These are phyloP conservation scores for Actinia equina DNA, from an alignment of 64 coral and sea anemone species.

Conservation along the genomic window DNA sequence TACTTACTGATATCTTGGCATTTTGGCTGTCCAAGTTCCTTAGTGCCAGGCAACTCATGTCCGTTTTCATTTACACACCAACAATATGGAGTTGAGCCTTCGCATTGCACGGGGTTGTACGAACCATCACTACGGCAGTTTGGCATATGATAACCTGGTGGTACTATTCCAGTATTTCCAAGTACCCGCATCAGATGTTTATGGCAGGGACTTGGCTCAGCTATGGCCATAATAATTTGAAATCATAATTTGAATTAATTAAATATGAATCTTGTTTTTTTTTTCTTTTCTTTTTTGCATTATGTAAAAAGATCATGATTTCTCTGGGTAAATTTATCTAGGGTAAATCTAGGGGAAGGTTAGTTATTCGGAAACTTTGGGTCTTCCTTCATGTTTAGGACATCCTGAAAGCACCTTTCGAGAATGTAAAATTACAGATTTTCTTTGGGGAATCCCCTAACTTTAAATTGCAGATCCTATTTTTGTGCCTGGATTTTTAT, in stretches of 20 bases:
- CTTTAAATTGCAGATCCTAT: too few relatives aligned
- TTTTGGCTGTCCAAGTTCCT: conserved; percentile 28
- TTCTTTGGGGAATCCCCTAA: too few relatives aligned
- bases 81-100: conserved; percentile 24
- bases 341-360: too few relatives aligned
- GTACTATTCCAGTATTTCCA: conserved; percentile 47
- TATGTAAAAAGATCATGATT: too few relatives aligned
- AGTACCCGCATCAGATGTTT: conserved; percentile 35
- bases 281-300: too few relatives aligned
- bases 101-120: conserved; percentile 51
- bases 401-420: too few relatives aligned
- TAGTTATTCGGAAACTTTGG: too few relatives aligned
- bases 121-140: conserved; percentile 49
- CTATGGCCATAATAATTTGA: not conserved
- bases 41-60: conserved; percentile 30
- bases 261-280: too few relatives aligned
- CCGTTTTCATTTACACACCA: conserved; percentile 54
- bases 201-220: conserved; percentile 37
- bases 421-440: too few relatives aligned
- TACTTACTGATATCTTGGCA: conserved; percentile 39
- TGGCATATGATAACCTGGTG: conserved; percentile 32
- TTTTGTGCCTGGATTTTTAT: too few relatives aligned
- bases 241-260: not conserved
- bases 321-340: too few relatives aligned
- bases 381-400: too few relatives aligned